phyloP scores from a whole-genome alignment of 2,888 invertebrate genomes.

The Drosophila limbata region DNA sequence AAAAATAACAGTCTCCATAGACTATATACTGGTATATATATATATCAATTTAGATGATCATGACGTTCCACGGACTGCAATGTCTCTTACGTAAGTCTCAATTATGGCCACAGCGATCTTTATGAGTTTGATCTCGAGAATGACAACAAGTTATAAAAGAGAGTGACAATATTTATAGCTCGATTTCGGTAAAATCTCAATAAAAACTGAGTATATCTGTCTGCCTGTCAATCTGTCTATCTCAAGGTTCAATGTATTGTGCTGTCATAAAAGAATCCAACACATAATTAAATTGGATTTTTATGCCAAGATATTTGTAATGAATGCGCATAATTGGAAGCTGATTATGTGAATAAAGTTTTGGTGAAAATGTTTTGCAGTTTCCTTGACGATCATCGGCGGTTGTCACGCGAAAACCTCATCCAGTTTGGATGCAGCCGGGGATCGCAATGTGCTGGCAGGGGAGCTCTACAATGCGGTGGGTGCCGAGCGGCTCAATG shows the following conservation, averaged over 20 bases:
- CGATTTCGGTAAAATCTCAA: conserved; percentile 37
- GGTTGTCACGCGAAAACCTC: conserved; percentile 43
- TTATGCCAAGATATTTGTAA: conserved; percentile 24
- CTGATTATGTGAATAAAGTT: conserved; percentile 7
- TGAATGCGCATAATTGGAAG: conserved; percentile 19
- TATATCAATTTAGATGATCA: conserved; percentile 45
- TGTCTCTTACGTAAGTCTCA: conserved; percentile 72
- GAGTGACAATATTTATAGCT: conserved; percentile 53
- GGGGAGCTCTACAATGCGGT: conserved; percentile 85
- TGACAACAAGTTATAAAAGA: background rate
- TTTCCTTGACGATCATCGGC: conserved; percentile 46
- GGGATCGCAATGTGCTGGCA: conserved; percentile 79
- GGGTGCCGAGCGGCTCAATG: conserved; percentile 86
- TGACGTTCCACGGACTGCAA: conserved; percentile 43
- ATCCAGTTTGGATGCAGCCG: conserved; percentile 43
- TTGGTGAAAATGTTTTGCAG: conserved; percentile 35
- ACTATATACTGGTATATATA: conserved; percentile 5
- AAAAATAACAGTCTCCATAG: conserved; percentile 10
- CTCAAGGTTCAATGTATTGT: conserved; percentile 43
- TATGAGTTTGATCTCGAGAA: conserved; percentile 35
- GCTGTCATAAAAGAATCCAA: conserved; percentile 34
- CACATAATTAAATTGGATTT: conserved; percentile 44
- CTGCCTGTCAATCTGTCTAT: conserved; percentile 13
- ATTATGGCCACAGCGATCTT: conserved; percentile 51
- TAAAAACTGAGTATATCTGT: conserved; percentile 11